Evolutionary conservation across 1,140 invertebrate species (phyloP).

Genomic region (Pogonognathellus flavescens): DNA sequence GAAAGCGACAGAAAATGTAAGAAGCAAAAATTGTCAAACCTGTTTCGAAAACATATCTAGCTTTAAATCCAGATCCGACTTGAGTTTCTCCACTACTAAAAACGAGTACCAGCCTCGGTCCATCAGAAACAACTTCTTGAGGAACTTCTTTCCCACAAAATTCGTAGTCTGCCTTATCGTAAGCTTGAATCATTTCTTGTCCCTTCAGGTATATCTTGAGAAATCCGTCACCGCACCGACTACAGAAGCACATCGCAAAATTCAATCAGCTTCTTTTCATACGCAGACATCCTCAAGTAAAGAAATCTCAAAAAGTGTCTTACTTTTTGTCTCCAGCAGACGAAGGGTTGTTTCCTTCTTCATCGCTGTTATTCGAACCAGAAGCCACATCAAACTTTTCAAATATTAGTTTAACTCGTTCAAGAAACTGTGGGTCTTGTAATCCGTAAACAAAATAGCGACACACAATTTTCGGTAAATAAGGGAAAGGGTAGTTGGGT

Average conservation of each 20-base stretch:
- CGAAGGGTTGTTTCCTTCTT: constrained; percentile 68
- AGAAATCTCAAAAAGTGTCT: neutral
- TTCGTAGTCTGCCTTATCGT: constrained; percentile 93
- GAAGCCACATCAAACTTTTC: constrained; percentile 90
- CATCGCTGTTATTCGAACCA: constrained; percentile 77
- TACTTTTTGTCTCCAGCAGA: constrained; percentile 33
- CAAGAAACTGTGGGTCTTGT: constrained; percentile 94
- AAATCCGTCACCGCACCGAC: constrained; percentile 87
- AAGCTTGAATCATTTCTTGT: constrained; percentile 91
- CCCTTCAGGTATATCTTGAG: constrained; percentile 92
- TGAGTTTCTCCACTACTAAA: constrained; percentile 91
- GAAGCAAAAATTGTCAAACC: constrained; percentile 5
- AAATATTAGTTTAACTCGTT: constrained; percentile 91
- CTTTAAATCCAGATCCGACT: constrained; percentile 88
- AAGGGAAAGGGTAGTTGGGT: constrained; percentile 94
- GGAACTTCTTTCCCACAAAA: constrained; percentile 84
- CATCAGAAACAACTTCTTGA: constrained; percentile 83
- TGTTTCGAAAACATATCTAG: constrained; percentile 89
- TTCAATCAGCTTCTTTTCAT: neutral
- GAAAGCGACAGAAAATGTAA: neutral
- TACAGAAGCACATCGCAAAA: neutral
- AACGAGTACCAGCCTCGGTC: constrained; percentile 92
- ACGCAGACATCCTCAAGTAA: neutral
- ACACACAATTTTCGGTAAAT: constrained; percentile 94
- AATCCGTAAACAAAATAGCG: constrained; percentile 98